These are phyloP conservation scores for Batillaria attramentaria DNA, from an alignment of 1,140 invertebrate species.

Conservation along the genomic window DNA sequence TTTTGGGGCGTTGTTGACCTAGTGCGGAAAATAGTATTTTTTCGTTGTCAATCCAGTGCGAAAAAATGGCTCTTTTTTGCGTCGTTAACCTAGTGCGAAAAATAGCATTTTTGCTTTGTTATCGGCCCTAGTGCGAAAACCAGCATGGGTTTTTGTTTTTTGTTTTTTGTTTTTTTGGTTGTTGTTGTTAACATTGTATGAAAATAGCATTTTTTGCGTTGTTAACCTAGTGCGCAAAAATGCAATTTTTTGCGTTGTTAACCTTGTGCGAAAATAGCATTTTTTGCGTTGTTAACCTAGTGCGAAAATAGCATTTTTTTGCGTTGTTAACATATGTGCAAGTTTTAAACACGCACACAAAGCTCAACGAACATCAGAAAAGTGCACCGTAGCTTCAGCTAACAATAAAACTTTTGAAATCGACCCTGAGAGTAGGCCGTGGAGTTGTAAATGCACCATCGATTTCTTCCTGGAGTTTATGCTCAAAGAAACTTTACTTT, in stretches of 20 bases:
- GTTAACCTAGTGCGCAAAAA: background rate
- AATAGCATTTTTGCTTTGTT: too few species aligned
- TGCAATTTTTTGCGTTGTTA: background rate
- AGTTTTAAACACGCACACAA: background rate
- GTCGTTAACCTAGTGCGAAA: background rate
- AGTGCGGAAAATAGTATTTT: background rate
- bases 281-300: background rate
- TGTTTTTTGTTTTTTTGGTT: too few species aligned
- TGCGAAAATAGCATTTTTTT: background rate
- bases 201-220: background rate
- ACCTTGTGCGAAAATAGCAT: background rate
- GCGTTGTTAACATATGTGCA: background rate
- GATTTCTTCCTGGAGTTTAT: constrained; percentile 13
- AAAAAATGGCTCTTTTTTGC: too few species aligned
- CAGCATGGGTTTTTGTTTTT: too few species aligned
- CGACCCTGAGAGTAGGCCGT: background rate
- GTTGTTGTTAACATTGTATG: background rate
- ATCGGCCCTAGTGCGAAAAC: too few species aligned
- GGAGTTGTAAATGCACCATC: background rate
- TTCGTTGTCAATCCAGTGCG: too few species aligned
- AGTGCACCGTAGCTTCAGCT: background rate
- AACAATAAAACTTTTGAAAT: background rate
- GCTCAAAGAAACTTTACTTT: background rate
- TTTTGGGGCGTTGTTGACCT: background rate
- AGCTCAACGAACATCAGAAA: background rate